These are phyloP conservation scores for Paradoxurus hermaphroditus DNA, from an alignment of 2,113 vertebrate species.

Conservation along the genomic window DNA sequence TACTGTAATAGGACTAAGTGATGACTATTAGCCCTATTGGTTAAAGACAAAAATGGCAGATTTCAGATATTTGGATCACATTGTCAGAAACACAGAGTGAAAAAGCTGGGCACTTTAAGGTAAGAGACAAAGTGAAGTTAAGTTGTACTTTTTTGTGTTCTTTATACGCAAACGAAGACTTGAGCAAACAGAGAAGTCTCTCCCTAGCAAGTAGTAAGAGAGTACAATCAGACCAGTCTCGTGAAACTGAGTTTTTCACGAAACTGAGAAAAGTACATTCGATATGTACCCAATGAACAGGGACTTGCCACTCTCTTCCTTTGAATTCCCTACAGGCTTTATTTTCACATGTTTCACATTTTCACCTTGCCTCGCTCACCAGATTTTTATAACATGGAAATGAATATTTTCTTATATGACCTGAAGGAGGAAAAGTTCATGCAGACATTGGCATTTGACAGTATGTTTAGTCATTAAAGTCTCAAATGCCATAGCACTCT, in stretches of 20 bases:
- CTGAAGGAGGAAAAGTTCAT: not conserved
- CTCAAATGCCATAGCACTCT: not conserved
- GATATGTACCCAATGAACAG: not conserved
- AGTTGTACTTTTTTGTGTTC: not conserved
- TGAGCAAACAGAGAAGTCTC: not conserved
- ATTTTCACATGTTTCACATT: not conserved
- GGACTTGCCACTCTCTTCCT: not conserved
- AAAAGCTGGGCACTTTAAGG: not conserved
- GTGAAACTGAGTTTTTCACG: not conserved
- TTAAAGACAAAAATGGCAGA: slow-evolving; percentile 43
- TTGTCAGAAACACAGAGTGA: not conserved
- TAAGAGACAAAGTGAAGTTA: not conserved
- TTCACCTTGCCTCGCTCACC: not conserved
- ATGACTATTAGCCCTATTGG: not conserved
- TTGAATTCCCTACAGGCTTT: not conserved
- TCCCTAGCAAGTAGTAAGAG: not conserved
- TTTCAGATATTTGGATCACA: not conserved
- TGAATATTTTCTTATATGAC: slow-evolving; percentile 49
- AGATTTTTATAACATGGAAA: slow-evolving; percentile 35
- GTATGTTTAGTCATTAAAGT: slow-evolving; percentile 45
- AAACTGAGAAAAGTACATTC: not conserved
- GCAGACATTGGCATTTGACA: slow-evolving; percentile 25
- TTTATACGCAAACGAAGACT: not conserved
- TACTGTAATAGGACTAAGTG: slow-evolving; percentile 8
- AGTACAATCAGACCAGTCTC: not conserved